Percentiles rank a stretch among this genome's conserved stretches.
phyloP scores from a whole-genome alignment of 2,888 invertebrate species.

The Agriopis aurantiaria region DNA sequence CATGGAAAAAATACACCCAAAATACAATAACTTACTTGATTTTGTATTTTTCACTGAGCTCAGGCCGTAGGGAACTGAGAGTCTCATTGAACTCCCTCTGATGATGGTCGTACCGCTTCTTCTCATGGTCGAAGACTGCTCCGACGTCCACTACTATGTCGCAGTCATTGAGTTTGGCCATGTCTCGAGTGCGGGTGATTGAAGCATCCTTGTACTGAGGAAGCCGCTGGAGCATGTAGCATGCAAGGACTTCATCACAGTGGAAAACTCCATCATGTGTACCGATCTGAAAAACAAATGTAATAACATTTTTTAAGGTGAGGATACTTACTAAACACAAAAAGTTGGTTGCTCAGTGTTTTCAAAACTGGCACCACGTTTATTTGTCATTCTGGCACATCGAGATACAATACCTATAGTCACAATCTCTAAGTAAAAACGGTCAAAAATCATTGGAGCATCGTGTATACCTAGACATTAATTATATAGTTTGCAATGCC shows the following conservation, averaged over 20 bases:
- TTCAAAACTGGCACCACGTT: not conserved
- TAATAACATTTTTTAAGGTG: not conserved
- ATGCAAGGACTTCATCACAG: conserved; percentile 98
- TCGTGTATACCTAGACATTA: no score
- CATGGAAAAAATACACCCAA: no score
- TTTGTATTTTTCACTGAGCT: conserved; percentile 85
- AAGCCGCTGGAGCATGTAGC: conserved; percentile 94
- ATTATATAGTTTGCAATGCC: no score
- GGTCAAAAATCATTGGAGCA: no score
- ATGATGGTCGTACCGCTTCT: conserved; percentile 96
- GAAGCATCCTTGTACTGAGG: conserved; percentile 93
- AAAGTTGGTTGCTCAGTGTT: not conserved
- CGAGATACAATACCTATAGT: no score
- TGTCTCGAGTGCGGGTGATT: conserved; percentile 90
- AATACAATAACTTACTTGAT: conserved; percentile 80
- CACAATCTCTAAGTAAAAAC: no score
- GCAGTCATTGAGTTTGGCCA: conserved; percentile 90
- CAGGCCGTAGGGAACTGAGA: conserved; percentile 88
- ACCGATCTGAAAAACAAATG: conserved; percentile 83
- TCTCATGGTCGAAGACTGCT: conserved; percentile 91
- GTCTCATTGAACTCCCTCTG: conserved; percentile 92
- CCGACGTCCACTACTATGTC: conserved; percentile 97
- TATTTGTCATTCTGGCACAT: no score
- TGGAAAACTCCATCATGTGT: conserved; percentile 95
- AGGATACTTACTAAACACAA: no score